These are phyloP conservation scores for Eriocheir sinensis DNA, from an alignment of 1,140 invertebrate genomes.

Conservation along the genomic window DNA sequence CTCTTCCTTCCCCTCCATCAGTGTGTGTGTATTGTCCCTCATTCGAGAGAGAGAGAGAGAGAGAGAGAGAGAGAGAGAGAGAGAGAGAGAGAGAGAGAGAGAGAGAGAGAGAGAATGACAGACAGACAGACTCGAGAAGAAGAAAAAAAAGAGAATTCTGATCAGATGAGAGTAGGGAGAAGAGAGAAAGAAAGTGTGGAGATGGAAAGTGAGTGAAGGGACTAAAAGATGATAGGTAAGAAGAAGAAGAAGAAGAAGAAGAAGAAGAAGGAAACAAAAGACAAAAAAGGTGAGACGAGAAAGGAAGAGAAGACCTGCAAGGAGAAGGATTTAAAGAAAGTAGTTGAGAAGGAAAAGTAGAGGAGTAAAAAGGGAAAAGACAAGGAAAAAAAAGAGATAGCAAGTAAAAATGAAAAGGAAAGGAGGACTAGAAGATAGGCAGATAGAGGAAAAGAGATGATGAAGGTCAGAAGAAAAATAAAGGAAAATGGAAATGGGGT, in stretches of 20 bases:
- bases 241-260: background rate
- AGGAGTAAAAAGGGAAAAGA: background rate
- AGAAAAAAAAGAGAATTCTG: background rate
- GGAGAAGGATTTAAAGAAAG: background rate
- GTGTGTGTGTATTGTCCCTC: background rate
- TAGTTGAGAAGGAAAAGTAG: background rate
- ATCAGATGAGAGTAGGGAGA: background rate
- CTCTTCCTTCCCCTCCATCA: too few relatives aligned
- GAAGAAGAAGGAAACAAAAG: background rate
- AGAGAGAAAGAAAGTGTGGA: background rate
- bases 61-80: background rate
- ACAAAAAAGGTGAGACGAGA: background rate
- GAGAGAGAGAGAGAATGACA: conserved; percentile 36
- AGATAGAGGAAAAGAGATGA: too few relatives aligned
- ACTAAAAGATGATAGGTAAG: background rate
- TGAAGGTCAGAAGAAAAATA: too few relatives aligned
- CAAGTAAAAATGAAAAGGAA: too few relatives aligned
- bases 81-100: conserved; percentile 7
- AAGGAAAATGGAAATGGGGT: too few relatives aligned
- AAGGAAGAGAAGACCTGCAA: background rate
- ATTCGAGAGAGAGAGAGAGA: background rate
- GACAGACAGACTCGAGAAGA: too few relatives aligned
- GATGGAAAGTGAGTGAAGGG: background rate
- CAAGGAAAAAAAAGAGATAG: background rate
- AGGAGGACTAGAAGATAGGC: too few relatives aligned